Percentiles rank a stretch among this genome's conserved stretches.
Conservation (phyloP, 2,113 vertebrate genomes). For the Panurus biarmicus region DNA sequence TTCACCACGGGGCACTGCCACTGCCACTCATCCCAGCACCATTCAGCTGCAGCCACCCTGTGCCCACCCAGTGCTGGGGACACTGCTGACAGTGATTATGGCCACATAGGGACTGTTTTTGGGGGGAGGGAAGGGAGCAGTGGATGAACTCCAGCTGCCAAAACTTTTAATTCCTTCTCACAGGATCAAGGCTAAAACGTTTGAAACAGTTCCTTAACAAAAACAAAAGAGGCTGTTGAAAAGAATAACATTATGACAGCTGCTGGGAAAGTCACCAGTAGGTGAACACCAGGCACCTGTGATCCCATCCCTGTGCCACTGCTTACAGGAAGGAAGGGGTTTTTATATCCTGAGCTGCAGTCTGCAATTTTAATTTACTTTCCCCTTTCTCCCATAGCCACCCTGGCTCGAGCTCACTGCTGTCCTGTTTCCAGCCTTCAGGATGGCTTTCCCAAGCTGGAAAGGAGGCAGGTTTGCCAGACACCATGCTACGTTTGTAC, state of each 20-base stretch:
- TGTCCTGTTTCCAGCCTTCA: neutral
- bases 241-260: slow-evolving; percentile 65
- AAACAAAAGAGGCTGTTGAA: slow-evolving; percentile 43
- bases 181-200: slow-evolving; percentile 38
- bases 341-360: neutral
- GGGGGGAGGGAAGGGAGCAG: neutral
- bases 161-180: slow-evolving; percentile 44
- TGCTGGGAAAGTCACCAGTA: slow-evolving; percentile 42
- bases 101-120: neutral
- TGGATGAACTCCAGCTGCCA: slow-evolving; percentile 26
- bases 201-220: slow-evolving; percentile 38
- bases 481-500: rapidly evolving
- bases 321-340: slow-evolving; percentile 26
- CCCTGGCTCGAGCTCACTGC: neutral
- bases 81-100: neutral
- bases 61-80: neutral
- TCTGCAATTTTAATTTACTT: neutral
- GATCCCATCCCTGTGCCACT: neutral
- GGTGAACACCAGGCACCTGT: neutral
- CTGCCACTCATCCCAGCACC: neutral
- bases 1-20: neutral
- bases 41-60: neutral
- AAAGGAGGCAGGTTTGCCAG: neutral
- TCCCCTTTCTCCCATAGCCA: neutral
- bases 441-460: neutral